A percentile compares a stretch with the other conserved stretches of the same genome.
Evolutionary conservation across 1,140 invertebrate species (phyloP).

Genomic region (Monochamus saltuarius): DNA sequence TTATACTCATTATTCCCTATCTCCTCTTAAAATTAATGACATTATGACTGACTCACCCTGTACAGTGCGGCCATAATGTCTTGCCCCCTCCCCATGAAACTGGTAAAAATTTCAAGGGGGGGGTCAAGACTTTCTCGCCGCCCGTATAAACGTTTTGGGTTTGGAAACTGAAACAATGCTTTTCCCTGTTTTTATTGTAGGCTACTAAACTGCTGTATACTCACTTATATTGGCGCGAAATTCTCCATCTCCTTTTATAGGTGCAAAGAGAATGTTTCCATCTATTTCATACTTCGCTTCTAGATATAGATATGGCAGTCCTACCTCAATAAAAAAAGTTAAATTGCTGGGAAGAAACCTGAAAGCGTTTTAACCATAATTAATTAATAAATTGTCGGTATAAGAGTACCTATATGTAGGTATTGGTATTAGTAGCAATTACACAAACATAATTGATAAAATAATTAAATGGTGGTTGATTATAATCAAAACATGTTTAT

Average conservation of each 20-base stretch:
- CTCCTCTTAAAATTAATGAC: no score
- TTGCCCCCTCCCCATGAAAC: no score
- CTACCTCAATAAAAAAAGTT: constrained; percentile 11
- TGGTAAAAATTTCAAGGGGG: no score
- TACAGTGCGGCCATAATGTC: no score
- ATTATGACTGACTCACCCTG: no score
- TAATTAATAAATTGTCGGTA: not conserved
- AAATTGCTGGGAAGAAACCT: constrained; percentile 24
- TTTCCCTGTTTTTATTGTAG: no score
- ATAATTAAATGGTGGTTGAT: not conserved
- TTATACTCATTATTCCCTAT: no score
- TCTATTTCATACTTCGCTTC: constrained; percentile 21
- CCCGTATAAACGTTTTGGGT: no score
- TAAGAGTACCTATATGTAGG: not conserved
- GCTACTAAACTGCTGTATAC: not conserved
- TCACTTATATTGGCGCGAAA: constrained; percentile 23
- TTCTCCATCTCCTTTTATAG: constrained; percentile 24
- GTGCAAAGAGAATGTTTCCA: constrained; percentile 23
- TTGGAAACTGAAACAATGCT: no score
- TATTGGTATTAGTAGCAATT: constrained; percentile 3
- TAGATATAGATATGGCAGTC: constrained; percentile 12
- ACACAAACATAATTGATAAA: not conserved
- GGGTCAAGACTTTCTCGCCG: no score
- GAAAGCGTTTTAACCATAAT: constrained; percentile 5
- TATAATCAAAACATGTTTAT: not conserved